Conservation (phyloP, 2,797 vertebrate species). For the Thamnophis elegans region DNA sequence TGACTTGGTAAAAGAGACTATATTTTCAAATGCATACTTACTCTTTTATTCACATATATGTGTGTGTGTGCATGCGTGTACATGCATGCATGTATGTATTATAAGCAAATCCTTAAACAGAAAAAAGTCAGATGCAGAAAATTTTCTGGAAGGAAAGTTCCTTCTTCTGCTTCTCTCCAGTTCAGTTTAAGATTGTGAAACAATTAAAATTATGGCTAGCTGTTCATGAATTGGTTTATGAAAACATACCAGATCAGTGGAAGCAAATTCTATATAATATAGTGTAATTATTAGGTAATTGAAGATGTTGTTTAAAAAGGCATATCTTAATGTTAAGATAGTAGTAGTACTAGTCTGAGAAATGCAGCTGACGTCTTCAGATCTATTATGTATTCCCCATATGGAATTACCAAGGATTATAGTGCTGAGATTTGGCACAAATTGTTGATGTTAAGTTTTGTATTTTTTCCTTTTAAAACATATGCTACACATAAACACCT, state of each 20-base stretch:
- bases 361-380: neutral
- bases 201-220: neutral
- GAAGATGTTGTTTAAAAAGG: neutral
- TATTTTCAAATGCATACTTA: slow-evolving; percentile 44
- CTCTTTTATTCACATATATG: neutral
- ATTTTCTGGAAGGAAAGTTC: neutral
- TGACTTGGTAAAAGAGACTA: slow-evolving; percentile 76
- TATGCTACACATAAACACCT: neutral
- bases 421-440: neutral
- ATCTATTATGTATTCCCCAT: neutral
- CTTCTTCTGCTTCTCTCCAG: no score
- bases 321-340: neutral
- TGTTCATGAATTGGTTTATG: neutral
- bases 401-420: neutral
- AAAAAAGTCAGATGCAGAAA: neutral
- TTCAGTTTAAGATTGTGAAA: neutral
- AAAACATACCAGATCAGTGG: neutral
- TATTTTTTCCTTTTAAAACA: neutral
- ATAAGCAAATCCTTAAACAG: slow-evolving; percentile 17
- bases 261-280: neutral
- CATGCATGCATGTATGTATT: slow-evolving; percentile 2
- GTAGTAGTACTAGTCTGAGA: neutral
- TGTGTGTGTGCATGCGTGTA: neutral
- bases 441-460: neutral
- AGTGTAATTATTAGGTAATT: neutral